These are phyloP conservation scores for Chironex yamaguchii DNA, from an alignment of 30 jellyfish, hydroid and myxozoan species.

Conservation along the genomic window DNA sequence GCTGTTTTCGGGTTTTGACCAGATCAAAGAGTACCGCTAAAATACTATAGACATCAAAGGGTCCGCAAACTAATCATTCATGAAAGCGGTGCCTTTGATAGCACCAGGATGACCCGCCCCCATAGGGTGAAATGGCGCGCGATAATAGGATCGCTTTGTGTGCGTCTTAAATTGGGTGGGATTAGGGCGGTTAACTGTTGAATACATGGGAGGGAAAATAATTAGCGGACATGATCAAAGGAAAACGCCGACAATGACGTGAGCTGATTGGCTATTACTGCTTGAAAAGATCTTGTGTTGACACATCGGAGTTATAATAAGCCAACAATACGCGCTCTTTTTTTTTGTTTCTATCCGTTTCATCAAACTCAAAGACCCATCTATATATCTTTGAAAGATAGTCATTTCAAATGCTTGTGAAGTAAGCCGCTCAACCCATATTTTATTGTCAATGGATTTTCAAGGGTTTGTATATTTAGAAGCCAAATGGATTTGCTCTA, in stretches of 20 bases:
- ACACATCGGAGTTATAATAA: constrained; percentile 87
- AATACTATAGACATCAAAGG: constrained; percentile 98
- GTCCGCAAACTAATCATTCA: constrained; percentile 99
- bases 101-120: constrained; percentile 98
- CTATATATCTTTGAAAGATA: constrained; percentile 85
- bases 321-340: constrained; percentile 79
- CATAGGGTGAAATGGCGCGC: constrained; percentile 99
- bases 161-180: constrained; percentile 97
- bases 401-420: constrained; percentile 82
- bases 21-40: constrained; percentile 95
- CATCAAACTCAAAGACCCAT: constrained; percentile 74
- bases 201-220: constrained; percentile 99
- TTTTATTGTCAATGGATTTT: constrained; percentile 82
- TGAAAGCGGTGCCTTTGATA: constrained; percentile 98
- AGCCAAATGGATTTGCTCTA: constrained; percentile 75
- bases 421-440: constrained; percentile 78
- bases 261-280: constrained; percentile 74
- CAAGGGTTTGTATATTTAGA: constrained; percentile 80
- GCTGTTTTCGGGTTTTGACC: constrained; percentile 95
- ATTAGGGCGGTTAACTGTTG: constrained; percentile 99
- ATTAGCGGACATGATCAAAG: constrained; percentile 96
- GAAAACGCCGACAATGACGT: constrained; percentile 87
- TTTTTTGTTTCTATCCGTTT: constrained; percentile 90
- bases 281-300: constrained; percentile 90
- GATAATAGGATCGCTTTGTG: constrained; percentile 94